Evolutionary conservation across 2,888 invertebrate genomes (phyloP).

Genomic region (Scrobipalpa atriplicella): DNA sequence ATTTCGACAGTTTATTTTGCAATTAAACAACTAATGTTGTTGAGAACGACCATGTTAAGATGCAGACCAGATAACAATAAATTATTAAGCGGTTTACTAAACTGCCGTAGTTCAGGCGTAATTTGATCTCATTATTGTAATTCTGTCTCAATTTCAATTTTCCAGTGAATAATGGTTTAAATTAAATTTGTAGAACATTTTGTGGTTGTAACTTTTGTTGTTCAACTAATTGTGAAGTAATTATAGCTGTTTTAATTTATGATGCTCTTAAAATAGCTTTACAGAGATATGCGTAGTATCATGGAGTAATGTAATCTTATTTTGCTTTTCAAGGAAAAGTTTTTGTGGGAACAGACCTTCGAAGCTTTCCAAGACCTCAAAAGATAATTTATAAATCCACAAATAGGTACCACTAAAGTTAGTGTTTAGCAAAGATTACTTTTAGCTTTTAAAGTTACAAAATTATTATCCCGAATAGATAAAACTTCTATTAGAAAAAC

Average conservation of each 20-base stretch:
- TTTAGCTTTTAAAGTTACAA: too few relatives aligned
- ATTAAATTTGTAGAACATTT: conserved; percentile 2
- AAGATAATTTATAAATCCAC: too few relatives aligned
- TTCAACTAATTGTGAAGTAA: neutral
- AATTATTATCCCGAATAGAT: too few relatives aligned
- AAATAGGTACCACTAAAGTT: too few relatives aligned
- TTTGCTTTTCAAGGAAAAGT: too few relatives aligned
- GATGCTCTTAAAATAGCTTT: too few relatives aligned
- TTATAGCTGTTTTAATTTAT: conserved; percentile 3
- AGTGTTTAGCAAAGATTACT: too few relatives aligned
- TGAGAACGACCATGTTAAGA: conserved; percentile 39
- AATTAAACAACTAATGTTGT: conserved; percentile 50
- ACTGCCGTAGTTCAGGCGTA: conserved; percentile 16
- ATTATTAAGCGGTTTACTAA: conserved; percentile 25
- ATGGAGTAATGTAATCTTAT: too few relatives aligned
- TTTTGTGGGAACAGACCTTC: too few relatives aligned
- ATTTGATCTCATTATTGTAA: conserved; percentile 13
- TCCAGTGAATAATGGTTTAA: conserved; percentile 7
- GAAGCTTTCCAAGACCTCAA: too few relatives aligned
- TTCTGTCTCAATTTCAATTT: conserved; percentile 37
- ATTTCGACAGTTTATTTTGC: conserved; percentile 58
- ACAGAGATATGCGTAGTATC: too few relatives aligned
- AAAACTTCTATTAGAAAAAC: neutral
- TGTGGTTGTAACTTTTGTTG: neutral
- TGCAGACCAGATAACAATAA: conserved; percentile 30